Evolutionary conservation across 2,113 vertebrate genomes (phyloP), one percentile per base, ranked within the genome.

Genomic region (Dipodomys ordii): DNA sequence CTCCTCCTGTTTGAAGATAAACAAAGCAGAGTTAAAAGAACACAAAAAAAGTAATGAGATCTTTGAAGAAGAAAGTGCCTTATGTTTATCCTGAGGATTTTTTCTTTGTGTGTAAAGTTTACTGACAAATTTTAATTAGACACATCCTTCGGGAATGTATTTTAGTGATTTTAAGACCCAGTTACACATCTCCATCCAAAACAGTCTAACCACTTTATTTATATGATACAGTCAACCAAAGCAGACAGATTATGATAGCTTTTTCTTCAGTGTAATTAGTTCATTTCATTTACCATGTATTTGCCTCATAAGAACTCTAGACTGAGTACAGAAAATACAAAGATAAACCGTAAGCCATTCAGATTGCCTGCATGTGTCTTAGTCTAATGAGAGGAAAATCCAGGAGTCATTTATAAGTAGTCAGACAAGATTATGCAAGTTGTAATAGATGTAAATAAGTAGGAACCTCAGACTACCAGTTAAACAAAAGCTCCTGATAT

Each of bases 11-110:
- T 85, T 95, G 88, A 97, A 93, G 93, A 94, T 64, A 80, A 84
- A 65, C 49, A 79, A 72, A 94, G 15, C 27, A 69, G 62, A 93
- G 79, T 94, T 97, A 86, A 96, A 94, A 96, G 92, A 69, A 57
- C 11, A 57, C 53, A 57, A 18, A 57, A n/a, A 84, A 87, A 85
- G 28, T 78, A 64, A 86, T 46, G 28, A 32, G 27, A 39, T 92
- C 92, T 94, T 90, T 83, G 85, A 93, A 87, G 89, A 89, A 89
- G 46, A 76, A 91, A 84, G 87, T 72, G 69, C 23, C 81, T 83
- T n/a, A 1, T 49, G 49, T 83, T 93, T 84, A 76, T 88, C 80
- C 81, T 81, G 46, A 96, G 82, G 28, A 44, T 89, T 60, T 79
- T 62, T 57, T 28, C 53, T 20, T 71, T 92, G 53, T 57, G 53